phyloP scores from a whole-genome alignment of 2,888 invertebrate genomes.

The Acrobasis repandana region DNA sequence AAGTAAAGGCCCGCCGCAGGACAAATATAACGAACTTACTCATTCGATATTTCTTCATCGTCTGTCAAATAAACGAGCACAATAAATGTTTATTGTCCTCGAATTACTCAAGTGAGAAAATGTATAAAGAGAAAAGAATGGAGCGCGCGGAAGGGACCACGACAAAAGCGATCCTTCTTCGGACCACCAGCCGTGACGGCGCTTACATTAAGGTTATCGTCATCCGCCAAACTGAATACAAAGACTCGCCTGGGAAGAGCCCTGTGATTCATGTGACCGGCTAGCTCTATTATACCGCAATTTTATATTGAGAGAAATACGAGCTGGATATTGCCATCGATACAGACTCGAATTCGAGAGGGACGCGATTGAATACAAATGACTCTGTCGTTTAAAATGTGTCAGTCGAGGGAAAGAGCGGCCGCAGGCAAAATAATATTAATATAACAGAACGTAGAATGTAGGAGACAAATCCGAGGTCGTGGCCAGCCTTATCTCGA shows the following conservation, averaged over 20 bases:
- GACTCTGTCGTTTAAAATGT: constrained; percentile 12
- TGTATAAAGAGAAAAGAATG: constrained; percentile 79
- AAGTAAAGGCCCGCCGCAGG: constrained; percentile 46
- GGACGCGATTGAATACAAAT: constrained; percentile 19
- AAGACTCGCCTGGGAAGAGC: constrained; percentile 68
- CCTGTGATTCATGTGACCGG: constrained; percentile 74
- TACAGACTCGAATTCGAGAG: constrained; percentile 23
- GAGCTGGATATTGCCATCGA: constrained; percentile 44
- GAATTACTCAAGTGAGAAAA: constrained; percentile 82
- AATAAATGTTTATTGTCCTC: constrained; percentile 82
- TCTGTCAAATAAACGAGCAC: constrained; percentile 78
- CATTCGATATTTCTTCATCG: constrained; percentile 76
- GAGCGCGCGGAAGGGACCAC: constrained; percentile 73
- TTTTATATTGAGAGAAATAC: constrained; percentile 62
- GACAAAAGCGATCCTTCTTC: constrained; percentile 80
- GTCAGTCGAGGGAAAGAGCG: constrained; percentile 9
- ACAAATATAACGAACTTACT: constrained; percentile 67
- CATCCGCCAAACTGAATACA: constrained; percentile 80
- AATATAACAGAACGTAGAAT: constrained; percentile 47
- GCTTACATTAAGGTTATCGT: constrained; percentile 83
- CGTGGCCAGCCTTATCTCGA: constrained; percentile 56
- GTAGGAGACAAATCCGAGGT: constrained; percentile 62
- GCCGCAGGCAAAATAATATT: constrained; percentile 36
- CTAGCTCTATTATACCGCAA: constrained; percentile 64
- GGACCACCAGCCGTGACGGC: constrained; percentile 79